Evolutionary conservation across 2,888 invertebrate species (phyloP), one percentile per base, ranked within the genome.

Genomic region (Synergus japonicus): DNA sequence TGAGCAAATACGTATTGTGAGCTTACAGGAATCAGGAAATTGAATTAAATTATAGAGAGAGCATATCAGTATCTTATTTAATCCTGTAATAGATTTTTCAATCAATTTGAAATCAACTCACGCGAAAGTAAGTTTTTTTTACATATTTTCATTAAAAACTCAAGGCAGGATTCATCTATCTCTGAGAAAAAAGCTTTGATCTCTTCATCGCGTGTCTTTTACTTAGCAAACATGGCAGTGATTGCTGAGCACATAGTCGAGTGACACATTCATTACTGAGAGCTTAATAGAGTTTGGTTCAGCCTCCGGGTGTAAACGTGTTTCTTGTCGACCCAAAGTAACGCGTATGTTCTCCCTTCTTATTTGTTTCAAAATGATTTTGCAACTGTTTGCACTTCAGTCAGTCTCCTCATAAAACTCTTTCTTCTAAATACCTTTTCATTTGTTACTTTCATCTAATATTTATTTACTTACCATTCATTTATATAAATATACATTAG

Each of bases 201-300:
- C 63, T 29, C 29, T 63, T 63, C 63, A 29, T 63, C 13, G 5
- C 63, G 18, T 29, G 18, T 29, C 13, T 22, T 22, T 63, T 13
- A 29, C 63, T 29, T 58, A 58, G 9, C 18, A 58, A 58, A 58
- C 58, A 29, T 63, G 29, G 63, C 13, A 46, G 69, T 46, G 69
- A 69, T 69, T 69, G 15, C 49, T 46, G 49, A 46, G 49, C 49
- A 29, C 15, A 22, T 29, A 49, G 29, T 69, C 69, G 46, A 46
- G 79, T 84, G 86, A 87, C 88, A 84, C 85, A 86, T 88, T 86
- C 86, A 87, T 89, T 88, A 87, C 83, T 63, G 79, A 49, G 81
- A 83, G 83, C 86, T 85, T 84, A 87, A 85, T 83, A 84, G 88
- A 85, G 83, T 85, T 84, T 79, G 82, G 83, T 79, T 82, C 86